These are phyloP conservation scores for cat (Felis catus) DNA, from an alignment of 2,113 vertebrate genomes.

Conservation along the genomic window DNA sequence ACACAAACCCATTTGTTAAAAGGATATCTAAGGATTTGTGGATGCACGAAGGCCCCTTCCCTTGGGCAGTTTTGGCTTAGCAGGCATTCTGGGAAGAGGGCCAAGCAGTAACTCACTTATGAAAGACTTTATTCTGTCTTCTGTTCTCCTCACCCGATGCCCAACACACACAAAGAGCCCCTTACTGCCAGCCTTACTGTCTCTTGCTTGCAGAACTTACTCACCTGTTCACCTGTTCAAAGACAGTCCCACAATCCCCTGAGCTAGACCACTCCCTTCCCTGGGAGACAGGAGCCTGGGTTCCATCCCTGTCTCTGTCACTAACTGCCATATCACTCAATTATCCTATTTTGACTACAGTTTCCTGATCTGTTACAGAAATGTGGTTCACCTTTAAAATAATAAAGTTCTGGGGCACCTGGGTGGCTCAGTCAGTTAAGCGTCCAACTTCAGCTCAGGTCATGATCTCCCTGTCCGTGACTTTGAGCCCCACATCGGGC, in stretches of 20 bases:
- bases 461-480: too few species aligned
- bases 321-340: background rate
- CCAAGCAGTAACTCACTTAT: background rate
- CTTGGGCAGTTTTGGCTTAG: background rate
- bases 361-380: background rate
- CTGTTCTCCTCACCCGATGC: background rate
- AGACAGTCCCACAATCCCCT: rapidly evolving
- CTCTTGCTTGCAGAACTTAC: background rate
- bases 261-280: background rate
- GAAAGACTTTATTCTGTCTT: slow-evolving; percentile 33
- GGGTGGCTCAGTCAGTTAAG: too few species aligned
- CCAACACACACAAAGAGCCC: background rate
- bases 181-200: background rate
- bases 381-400: background rate
- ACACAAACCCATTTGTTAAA: background rate
- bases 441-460: too few species aligned
- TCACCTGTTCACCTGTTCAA: background rate
- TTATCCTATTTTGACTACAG: background rate
- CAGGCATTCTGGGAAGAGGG: slow-evolving; percentile 12
- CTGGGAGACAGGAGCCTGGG: background rate
- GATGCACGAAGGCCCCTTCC: background rate
- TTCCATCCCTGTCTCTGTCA: background rate
- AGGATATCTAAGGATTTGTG: background rate
- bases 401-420: background rate
- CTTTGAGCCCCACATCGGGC: too few species aligned